phyloP scores from a whole-genome alignment of 1,140 invertebrate species.

The Zaprionus vittiger region DNA sequence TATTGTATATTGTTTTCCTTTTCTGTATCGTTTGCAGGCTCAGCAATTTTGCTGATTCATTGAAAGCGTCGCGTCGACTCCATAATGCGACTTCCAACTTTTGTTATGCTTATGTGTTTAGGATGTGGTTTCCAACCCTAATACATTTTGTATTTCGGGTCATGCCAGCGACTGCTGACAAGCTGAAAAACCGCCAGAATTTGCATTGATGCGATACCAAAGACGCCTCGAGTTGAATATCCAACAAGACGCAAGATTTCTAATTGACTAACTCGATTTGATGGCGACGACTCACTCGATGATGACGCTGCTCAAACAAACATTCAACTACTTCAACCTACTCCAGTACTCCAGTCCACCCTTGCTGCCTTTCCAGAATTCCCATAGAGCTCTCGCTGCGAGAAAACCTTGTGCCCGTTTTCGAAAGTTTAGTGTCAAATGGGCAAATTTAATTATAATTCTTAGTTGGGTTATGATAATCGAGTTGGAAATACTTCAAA shows the following conservation, averaged over 20 bases:
- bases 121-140: background rate
- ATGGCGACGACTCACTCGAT: conserved; percentile 17
- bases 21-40: background rate
- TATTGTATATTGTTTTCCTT: background rate
- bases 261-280: conserved; percentile 80
- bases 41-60: conserved; percentile 2
- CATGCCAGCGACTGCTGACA: background rate
- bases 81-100: background rate
- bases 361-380: background rate
- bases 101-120: background rate
- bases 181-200: conserved; percentile 1
- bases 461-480: conserved; percentile 78
- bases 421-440: conserved; percentile 78
- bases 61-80: background rate
- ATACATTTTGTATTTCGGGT: background rate
- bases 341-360: background rate
- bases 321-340: conserved; percentile 1
- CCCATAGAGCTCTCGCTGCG: background rate
- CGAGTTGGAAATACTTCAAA: conserved; percentile 80
- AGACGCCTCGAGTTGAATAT: background rate
- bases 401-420: conserved; percentile 2
- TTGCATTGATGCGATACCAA: conserved; percentile 10
- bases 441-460: conserved; percentile 76
- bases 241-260: conserved; percentile 36
- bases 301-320: conserved; percentile 27